phyloP scores from a whole-genome alignment of 37 sponge, comb jelly and placozoan genomes.

The Dysidea cf. avara region DNA sequence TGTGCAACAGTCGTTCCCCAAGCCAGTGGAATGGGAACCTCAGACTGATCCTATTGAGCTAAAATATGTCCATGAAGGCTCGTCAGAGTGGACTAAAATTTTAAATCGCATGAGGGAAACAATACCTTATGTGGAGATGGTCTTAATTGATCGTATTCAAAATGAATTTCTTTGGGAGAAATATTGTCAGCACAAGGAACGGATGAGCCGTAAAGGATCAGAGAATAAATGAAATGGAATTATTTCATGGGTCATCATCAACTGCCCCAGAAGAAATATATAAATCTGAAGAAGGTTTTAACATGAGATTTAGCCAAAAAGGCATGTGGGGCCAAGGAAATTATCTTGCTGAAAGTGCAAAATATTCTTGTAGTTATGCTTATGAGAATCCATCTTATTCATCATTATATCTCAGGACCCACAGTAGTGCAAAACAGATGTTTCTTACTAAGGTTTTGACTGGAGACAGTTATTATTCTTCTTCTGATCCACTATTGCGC shows the following conservation, averaged over 20 bases:
- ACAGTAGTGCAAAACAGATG: not conserved
- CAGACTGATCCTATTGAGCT: not conserved
- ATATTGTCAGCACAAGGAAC: slow-evolving; percentile 46
- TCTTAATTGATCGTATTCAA: slow-evolving; percentile 46
- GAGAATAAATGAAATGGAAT: slow-evolving; percentile 34
- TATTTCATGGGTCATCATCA: slow-evolving; percentile 64
- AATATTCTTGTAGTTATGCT: slow-evolving; percentile 34
- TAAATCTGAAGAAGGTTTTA: slow-evolving; percentile 47
- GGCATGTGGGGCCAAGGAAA: slow-evolving; percentile 54
- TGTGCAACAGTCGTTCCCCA: no score
- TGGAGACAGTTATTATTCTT: slow-evolving; percentile 11
- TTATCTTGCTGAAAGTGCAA: slow-evolving; percentile 58
- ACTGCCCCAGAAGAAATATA: slow-evolving; percentile 36
- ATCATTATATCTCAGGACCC: no score
- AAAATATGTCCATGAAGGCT: not conserved
- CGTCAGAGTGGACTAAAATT: slow-evolving; percentile 16
- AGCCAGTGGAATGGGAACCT: slow-evolving; percentile 36
- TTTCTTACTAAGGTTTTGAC: slow-evolving; percentile 16
- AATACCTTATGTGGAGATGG: slow-evolving; percentile 7
- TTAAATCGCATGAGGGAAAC: slow-evolving; percentile 1
- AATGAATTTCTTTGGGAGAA: slow-evolving; percentile 59
- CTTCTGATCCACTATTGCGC: slow-evolving; percentile 3
- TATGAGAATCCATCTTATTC: not conserved
- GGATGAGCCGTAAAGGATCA: slow-evolving; percentile 25
- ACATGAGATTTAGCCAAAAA: slow-evolving; percentile 21